Conservation (phyloP, 2,797 vertebrate species). For the Cottoperca gobio region DNA sequence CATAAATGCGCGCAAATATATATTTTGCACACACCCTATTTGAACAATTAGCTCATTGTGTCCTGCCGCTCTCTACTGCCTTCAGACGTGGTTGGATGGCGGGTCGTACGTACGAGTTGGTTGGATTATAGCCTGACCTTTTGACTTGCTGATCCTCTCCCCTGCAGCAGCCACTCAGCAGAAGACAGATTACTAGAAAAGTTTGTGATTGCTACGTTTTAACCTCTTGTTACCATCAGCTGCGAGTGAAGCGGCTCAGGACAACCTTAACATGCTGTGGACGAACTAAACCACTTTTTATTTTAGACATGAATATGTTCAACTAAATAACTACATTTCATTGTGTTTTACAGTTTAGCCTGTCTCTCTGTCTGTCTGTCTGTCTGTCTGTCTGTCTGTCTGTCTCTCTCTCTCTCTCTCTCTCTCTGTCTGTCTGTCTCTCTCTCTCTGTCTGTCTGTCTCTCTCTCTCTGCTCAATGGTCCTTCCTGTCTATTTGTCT, state of each 20-base stretch:
- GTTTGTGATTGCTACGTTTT: background rate
- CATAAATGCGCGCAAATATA: no score
- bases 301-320: background rate
- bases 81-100: background rate
- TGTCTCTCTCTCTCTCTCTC: no score
- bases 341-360: background rate
- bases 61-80: no score
- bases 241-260: background rate
- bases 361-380: no score
- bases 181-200: background rate
- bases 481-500: no score
- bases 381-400: no score
- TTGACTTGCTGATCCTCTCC: slow-evolving; percentile 2
- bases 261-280: background rate
- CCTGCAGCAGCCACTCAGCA: background rate
- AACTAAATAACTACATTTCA: background rate
- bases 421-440: no score
- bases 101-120: background rate
- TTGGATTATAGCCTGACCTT: background rate
- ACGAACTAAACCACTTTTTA: slow-evolving; percentile 1
- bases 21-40: no score
- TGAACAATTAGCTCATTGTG: no score
- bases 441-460: no score
- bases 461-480: no score
- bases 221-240: slow-evolving; percentile 16